These are phyloP conservation scores for Uromys caudimaculatus DNA, from an alignment of 2,797 vertebrate genomes.

Conservation along the genomic window DNA sequence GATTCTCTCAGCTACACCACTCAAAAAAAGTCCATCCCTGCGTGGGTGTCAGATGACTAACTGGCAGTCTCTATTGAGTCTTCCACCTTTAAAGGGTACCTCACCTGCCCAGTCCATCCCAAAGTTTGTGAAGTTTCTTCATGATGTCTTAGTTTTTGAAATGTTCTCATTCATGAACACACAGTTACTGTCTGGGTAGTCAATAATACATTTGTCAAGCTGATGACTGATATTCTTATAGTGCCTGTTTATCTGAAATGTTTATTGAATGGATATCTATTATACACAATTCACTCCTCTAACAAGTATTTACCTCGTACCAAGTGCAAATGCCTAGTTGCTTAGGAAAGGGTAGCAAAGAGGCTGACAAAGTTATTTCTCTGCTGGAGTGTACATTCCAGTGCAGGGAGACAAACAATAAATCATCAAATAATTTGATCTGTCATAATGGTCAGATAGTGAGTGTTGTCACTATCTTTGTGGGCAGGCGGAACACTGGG, in stretches of 20 bases:
- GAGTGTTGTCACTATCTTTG: neutral
- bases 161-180: neutral
- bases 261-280: conserved; percentile 29
- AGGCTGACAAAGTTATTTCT: neutral
- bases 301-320: conserved; percentile 9
- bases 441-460: neutral
- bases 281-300: neutral
- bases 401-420: neutral
- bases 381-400: neutral
- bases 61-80: conserved; percentile 28
- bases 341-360: neutral
- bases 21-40: neutral
- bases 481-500: neutral
- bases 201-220: conserved; percentile 25
- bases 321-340: neutral
- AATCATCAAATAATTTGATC: neutral
- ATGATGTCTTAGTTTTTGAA: neutral
- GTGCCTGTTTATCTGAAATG: conserved; percentile 16
- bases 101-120: neutral
- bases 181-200: conserved; percentile 7
- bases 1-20: neutral
- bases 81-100: neutral
- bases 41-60: neutral
- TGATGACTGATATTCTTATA: neutral
- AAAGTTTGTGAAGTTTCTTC: neutral